Evolutionary conservation across 2,113 vertebrate genomes (phyloP), one percentile per base, ranked within the genome.

Genomic region (Mola mola): DNA sequence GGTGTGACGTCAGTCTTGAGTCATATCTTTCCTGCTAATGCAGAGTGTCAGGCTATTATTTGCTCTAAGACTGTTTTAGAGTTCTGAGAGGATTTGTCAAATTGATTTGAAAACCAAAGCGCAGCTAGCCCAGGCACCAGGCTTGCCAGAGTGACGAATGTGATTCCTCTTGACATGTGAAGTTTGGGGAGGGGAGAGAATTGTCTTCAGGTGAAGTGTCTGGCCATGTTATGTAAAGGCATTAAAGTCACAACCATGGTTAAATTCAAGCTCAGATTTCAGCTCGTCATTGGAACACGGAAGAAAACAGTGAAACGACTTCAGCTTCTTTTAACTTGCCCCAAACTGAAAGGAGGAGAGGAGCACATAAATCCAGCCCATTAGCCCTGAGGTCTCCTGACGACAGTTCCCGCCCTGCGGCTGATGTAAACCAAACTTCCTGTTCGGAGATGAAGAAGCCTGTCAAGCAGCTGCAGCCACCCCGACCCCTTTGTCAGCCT

Each of bases 351-450:
- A 87, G 87, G 89, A 82, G 86, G 90, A 81, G 82, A 68, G 68
- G 5, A 44, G 48, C 21, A 60, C 70, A 90, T 93, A 72, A 91
- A 91, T 92, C 87, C 83, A 72, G 36, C 50, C 55, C 78, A 86
- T 87, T 83, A 85, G 68, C 60, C 69, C 59, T 58, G 67, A 53
- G 65, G 56, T 74, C 72, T 78, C 40, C 28, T 15, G 76, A 61
- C 80, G 88, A 88, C 89, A 86, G 86, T 72, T 83, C 75, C 86
- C 89, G 79, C 89, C 91, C 82, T 78, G 8, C 4, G 68, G 83
- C 83, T 90, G 86, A 88, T 82, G 82, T 89, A 90, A 91, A 89
- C 77, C 85, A 87, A 90, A 91, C 84, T 88, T 91, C 78, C 83
- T 85, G 71, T 80, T 79, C 33, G 69, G 83, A 91, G 89, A 93